Conservation (phyloP, 2,113 vertebrate genomes). For the Typhlomys cinereus region DNA sequence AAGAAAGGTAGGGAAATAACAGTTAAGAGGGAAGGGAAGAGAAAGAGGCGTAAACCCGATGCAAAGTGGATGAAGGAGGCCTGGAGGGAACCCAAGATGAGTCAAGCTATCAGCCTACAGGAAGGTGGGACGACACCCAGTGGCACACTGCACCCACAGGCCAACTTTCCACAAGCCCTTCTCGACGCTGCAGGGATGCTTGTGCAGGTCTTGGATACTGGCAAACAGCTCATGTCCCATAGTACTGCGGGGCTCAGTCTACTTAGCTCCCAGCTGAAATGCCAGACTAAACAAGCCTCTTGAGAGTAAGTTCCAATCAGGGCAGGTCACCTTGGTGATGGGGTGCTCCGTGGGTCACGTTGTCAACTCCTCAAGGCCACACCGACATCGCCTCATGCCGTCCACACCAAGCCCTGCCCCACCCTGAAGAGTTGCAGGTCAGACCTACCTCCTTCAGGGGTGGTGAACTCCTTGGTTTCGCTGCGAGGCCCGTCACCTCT, state of each 20-base stretch:
- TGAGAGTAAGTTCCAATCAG: neutral
- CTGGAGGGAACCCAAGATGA: neutral
- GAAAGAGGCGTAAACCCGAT: neutral
- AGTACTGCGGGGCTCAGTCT: neutral
- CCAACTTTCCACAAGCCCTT: neutral
- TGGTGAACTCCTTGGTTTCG: conserved; percentile 92
- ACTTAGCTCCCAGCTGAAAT: neutral
- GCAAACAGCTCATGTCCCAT: fast-evolving
- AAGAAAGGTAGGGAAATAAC: neutral
- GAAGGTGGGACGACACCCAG: neutral
- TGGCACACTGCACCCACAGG: neutral
- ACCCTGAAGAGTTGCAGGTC: neutral
- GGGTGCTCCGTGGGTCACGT: neutral
- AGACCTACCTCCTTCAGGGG: conserved; percentile 94
- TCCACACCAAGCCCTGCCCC: neutral
- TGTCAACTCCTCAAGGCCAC: neutral
- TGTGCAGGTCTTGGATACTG: neutral
- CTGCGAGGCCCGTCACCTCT: conserved; percentile 92
- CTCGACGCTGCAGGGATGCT: neutral
- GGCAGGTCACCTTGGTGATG: neutral
- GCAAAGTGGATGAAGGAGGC: neutral
- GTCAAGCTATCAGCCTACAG: fast-evolving
- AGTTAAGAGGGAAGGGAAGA: neutral
- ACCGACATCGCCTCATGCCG: no score
- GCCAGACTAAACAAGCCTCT: neutral